These are phyloP conservation scores for Polylopha cassiicola DNA, from an alignment of 2,888 invertebrate genomes.

Conservation along the genomic window DNA sequence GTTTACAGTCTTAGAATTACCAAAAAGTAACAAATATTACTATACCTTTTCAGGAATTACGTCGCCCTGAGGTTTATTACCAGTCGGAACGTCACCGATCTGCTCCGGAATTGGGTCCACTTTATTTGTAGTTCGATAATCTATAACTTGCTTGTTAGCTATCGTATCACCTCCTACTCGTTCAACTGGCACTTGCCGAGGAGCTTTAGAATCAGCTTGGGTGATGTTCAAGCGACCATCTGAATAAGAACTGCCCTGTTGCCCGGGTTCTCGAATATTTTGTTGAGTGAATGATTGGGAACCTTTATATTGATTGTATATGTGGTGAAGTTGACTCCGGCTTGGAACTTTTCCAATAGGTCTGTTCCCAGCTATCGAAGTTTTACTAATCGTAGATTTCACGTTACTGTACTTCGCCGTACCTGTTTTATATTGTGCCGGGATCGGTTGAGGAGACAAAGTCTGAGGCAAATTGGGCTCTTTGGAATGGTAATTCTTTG, in stretches of 20 bases:
- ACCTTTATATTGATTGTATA: slow-evolving; percentile 64
- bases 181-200: slow-evolving; percentile 43
- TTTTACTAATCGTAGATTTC: slow-evolving; percentile 61
- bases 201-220: slow-evolving; percentile 23
- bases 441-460: slow-evolving; percentile 45
- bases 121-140: slow-evolving; percentile 28
- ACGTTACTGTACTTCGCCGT: slow-evolving; percentile 42
- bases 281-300: slow-evolving; percentile 61
- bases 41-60: slow-evolving; percentile 32
- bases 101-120: slow-evolving; percentile 34
- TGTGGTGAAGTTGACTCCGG: slow-evolving; percentile 55
- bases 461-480: slow-evolving; percentile 51
- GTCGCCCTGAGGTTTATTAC: slow-evolving; percentile 33
- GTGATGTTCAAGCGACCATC: slow-evolving; percentile 45
- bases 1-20: slow-evolving; percentile 9
- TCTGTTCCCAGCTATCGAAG: slow-evolving; percentile 48
- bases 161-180: slow-evolving; percentile 53
- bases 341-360: slow-evolving; percentile 46
- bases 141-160: slow-evolving; percentile 35
- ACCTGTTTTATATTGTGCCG: slow-evolving; percentile 29
- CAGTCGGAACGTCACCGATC: slow-evolving; percentile 42
- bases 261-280: slow-evolving; percentile 37
- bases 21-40: no score
- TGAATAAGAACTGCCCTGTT: slow-evolving; percentile 42
- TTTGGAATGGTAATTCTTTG: slow-evolving; percentile 36